Conservation (phyloP, 2,113 vertebrate species). For the Oceanites oceanicus region DNA sequence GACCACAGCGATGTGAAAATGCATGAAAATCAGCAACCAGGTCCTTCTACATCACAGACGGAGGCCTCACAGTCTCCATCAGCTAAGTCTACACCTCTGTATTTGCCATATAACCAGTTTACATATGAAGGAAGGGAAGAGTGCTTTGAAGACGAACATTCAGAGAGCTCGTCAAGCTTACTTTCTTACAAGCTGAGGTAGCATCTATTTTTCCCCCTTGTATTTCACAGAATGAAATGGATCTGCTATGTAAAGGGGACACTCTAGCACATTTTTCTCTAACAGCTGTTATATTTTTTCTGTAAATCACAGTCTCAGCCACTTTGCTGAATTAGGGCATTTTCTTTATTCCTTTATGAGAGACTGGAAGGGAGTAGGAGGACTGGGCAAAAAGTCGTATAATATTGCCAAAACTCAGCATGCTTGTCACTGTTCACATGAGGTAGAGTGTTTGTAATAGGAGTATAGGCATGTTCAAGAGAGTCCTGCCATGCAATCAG, state of each 20-base stretch:
- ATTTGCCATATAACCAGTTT: conserved; percentile 90
- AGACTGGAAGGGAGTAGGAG: not conserved
- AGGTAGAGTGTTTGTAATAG: not conserved
- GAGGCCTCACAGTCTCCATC: conserved; percentile 83
- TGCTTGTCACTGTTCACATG: not conserved
- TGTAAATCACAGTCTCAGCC: not conserved
- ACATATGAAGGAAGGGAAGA: conserved; percentile 92
- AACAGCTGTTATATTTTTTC: not conserved
- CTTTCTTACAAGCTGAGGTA: conserved; percentile 83
- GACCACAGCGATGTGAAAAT: conserved; percentile 84
- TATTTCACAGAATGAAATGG: not conserved
- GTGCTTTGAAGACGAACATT: conserved; percentile 82
- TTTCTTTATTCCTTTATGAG: conserved; percentile 4
- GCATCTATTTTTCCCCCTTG: not conserved
- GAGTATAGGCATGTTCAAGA: not conserved
- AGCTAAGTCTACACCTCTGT: conserved; percentile 84
- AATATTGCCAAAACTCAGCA: conserved; percentile 16
- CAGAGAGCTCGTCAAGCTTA: conserved; percentile 77
- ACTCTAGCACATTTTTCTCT: not conserved
- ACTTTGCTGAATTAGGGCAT: not conserved
- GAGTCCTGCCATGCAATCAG: not conserved
- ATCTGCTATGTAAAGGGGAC: not conserved
- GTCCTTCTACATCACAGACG: conserved; percentile 86
- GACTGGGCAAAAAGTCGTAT: not conserved
- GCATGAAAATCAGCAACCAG: conserved; percentile 81